These are phyloP conservation scores for Isaurus tuberculatus DNA, from an alignment of 92 coral and sea anemone species.

Conservation along the genomic window DNA sequence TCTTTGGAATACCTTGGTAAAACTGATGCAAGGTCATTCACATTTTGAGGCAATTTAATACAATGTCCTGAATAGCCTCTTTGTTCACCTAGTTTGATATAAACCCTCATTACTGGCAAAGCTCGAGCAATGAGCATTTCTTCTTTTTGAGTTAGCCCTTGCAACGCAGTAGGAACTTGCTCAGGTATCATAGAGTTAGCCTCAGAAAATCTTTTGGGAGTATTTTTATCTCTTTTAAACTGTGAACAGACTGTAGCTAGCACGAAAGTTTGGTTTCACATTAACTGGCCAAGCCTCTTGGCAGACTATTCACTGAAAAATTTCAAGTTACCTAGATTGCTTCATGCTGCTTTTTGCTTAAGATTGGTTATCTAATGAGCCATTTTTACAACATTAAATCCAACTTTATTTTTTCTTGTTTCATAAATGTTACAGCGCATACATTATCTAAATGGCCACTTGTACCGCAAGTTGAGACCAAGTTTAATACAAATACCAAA, in stretches of 20 bases:
- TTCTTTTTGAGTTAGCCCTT: constrained; percentile 45
- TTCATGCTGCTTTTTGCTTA: background rate
- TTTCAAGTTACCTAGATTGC: background rate
- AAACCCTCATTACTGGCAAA: constrained; percentile 30
- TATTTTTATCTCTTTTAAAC: constrained; percentile 50
- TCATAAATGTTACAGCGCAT: too few species aligned
- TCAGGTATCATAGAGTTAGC: constrained; percentile 52
- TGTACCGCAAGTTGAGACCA: too few species aligned
- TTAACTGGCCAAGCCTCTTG: constrained; percentile 68
- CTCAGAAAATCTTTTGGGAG: constrained; percentile 53
- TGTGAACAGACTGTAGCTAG: constrained; percentile 42
- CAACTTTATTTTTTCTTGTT: too few species aligned
- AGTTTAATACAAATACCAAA: too few species aligned
- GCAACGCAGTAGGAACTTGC: constrained; percentile 53
- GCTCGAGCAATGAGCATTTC: constrained; percentile 8
- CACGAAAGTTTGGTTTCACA: constrained; percentile 46
- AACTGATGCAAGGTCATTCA: constrained; percentile 7
- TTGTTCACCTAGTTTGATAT: background rate
- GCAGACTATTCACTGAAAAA: constrained; percentile 34
- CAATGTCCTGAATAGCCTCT: background rate
- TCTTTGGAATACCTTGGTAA: background rate
- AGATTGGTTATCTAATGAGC: background rate
- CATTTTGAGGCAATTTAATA: constrained; percentile 14
- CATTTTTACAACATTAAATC: background rate
- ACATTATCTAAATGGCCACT: too few species aligned